Evolutionary conservation across 2,113 vertebrate genomes (phyloP), one percentile per base, ranked within the genome.

Genomic region (Corydoras sp.): DNA sequence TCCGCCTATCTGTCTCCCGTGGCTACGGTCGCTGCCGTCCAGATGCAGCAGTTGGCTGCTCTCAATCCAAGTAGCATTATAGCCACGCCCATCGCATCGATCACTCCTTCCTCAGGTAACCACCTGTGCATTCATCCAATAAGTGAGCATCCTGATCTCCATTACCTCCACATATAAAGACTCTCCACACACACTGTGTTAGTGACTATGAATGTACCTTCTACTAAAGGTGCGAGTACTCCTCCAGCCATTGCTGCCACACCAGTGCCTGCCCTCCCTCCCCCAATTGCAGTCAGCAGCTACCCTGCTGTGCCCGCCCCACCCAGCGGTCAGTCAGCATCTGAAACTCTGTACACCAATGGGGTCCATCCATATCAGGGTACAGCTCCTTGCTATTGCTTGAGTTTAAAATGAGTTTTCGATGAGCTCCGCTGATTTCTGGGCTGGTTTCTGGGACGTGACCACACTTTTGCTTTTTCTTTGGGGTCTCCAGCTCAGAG

Each of bases 1-100:
- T 94, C 92, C 13, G 92, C 94, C 83, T 97, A 98, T 89, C 92
- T 98, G 84, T 96, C 93, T 86, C 94, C 94, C 69, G 93, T 97
- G 86, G 92, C 93, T 80, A 93, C 94, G 71, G 93, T 97, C 84
- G 94, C 94, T 1, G 92, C 94, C 0, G 92, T 95, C 71, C 94
- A 97, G 86, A 95, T 96, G 93, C 94, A 96, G 83, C 95, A 96
- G 83, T 91, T 96, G 87, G 93, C 94, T 1, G 91, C 93, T 56
- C 92, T 96, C 84, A 96, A 93, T 77, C 92, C 92, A 86, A 94
- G 88, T 75, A 92, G 96, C 82, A 89, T 98, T 76, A 94, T 97
- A 15, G 94, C 94, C 0, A 87, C 94, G 0, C 95, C 95, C 9
- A 91, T 96, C 0, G 83, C 94, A 3, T 95, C 95, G 49, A 92